phyloP scores from a whole-genome alignment of 2,888 invertebrate genomes.

The Diploptera punctata region DNA sequence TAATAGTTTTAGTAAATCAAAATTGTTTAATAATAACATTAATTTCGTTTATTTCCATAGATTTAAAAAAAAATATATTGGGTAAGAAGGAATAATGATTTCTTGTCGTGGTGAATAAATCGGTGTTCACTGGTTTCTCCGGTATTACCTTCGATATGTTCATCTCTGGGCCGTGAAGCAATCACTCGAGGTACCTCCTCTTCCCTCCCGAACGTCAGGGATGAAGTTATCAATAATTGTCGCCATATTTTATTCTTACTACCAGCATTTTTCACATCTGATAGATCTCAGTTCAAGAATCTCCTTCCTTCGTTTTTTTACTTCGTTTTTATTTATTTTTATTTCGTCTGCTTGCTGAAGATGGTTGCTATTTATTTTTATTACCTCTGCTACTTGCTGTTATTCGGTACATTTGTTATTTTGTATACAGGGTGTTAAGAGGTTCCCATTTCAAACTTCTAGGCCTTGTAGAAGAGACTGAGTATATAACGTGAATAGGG shows the following conservation, averaged over 20 bases:
- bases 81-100: too few relatives aligned
- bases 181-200: conserved; percentile 17
- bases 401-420: not conserved
- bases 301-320: not conserved
- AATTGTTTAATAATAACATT: not conserved
- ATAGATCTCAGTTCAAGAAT: conserved; percentile 6
- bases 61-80: not conserved
- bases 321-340: conserved; percentile 21
- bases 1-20: not conserved
- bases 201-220: conserved; percentile 24
- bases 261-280: conserved; percentile 33
- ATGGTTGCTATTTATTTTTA: not conserved
- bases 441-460: too few relatives aligned
- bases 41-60: not conserved
- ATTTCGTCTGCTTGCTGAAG: not conserved
- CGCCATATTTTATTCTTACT: conserved; percentile 33
- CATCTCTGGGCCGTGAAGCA: not conserved
- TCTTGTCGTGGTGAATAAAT: too few relatives aligned
- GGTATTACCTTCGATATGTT: too few relatives aligned
- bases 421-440: too few relatives aligned
- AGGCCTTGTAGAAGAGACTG: too few relatives aligned
- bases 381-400: not conserved
- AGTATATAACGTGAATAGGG: too few relatives aligned
- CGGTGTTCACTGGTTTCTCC: too few relatives aligned
- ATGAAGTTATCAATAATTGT: conserved; percentile 40